Evolutionary conservation across 92 coral and sea anemone species (phyloP), one percentile per base, ranked within the genome.

Genomic region (Montipora capitata): DNA sequence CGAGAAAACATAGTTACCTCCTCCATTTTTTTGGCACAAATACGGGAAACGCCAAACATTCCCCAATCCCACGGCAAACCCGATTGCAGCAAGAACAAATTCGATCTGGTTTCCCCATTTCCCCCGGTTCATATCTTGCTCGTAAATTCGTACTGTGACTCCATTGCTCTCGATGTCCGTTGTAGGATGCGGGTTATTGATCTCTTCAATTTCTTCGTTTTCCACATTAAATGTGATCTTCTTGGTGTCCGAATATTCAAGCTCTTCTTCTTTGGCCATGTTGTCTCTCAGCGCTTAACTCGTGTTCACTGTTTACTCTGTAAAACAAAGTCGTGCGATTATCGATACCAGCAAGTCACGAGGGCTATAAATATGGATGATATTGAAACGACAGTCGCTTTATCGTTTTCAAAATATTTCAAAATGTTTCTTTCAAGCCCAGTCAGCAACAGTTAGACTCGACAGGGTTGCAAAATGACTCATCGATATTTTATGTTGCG

Each of bases 41-140:
- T 93, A 95, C 3, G 98, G 98, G 69, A 95, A 95, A 74, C 98
- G 91, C 98, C 98, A 95, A 63, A 95, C 98, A 51, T 95, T 95
- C 58, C 98, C 98, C 27, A 95, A 81, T 57, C 98, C 98, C 43
- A 95, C 98, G 13, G 98, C 98, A 56, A 95, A 95, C 2, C 98
- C 98, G 5, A 95, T 83, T 4, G 98, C 89, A 6, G 98, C 98
- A 61, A 93, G 80, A 12, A 95, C 77, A 40, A 95, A 95, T 79
- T 95, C 93, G 2, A 95, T 68, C 43, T 95, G 92, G 74, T 92
- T 94, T 16, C 93, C 96, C 98, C 98, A 95, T 65, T 70, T 88
- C 1, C 89, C 91, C 15, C 98, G 80, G 9, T 90, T 94, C 16
- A 38, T 67, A 42, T 84, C 88, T 2, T 81, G 57, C 18, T 84